Evolutionary conservation across 1,140 invertebrate species (phyloP).

Genomic region (Dinothrombium tinctorium): DNA sequence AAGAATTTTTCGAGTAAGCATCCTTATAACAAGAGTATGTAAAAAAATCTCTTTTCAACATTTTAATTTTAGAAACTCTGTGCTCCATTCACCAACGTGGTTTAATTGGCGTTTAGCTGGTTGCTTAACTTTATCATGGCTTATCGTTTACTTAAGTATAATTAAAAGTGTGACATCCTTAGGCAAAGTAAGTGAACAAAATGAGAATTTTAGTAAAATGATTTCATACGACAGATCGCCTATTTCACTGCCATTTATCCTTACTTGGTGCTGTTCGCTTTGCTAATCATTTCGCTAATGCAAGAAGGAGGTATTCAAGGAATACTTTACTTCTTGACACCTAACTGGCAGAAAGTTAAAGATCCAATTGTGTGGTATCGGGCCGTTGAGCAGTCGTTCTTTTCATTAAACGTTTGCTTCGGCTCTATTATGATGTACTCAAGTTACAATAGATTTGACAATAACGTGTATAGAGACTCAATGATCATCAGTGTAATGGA

Average conservation of each 20-base stretch:
- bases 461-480: conserved; percentile 84
- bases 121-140: conserved; percentile 23
- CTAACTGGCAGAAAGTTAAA: conserved; percentile 19
- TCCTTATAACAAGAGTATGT: too few relatives aligned
- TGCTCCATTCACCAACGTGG: too few relatives aligned
- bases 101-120: conserved; percentile 22
- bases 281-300: conserved; percentile 30
- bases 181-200: conserved; percentile 1
- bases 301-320: conserved; percentile 26
- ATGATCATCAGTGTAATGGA: conserved; percentile 82
- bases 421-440: conserved; percentile 82
- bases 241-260: conserved; percentile 35
- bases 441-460: conserved; percentile 85
- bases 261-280: conserved; percentile 28
- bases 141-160: conserved; percentile 23
- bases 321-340: conserved; percentile 25
- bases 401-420: conserved; percentile 79
- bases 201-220: not conserved
- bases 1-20: too few relatives aligned
- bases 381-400: conserved; percentile 92
- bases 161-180: conserved; percentile 18
- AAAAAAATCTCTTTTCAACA: too few relatives aligned
- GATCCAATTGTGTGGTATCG: conserved; percentile 27
- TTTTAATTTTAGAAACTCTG: too few relatives aligned
- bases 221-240: conserved; percentile 29